Evolutionary conservation across 2,113 vertebrate species (phyloP).

Genomic region (Dolichallabes microphthalmus): DNA sequence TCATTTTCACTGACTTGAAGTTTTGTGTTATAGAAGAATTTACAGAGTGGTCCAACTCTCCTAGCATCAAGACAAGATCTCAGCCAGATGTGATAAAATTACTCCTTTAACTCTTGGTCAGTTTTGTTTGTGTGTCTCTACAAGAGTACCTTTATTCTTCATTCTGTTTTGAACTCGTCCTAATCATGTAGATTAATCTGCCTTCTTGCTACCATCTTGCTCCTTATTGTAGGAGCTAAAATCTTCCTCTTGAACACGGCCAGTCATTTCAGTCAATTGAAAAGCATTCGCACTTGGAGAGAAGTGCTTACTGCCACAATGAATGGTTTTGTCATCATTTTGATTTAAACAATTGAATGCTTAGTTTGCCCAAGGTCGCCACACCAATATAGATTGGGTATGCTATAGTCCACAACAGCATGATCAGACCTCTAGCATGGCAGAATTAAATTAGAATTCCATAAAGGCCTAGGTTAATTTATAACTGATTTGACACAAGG

Average conservation of each 20-base stretch:
- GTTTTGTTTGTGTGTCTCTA: no score
- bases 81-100: no score
- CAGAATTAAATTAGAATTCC: slow-evolving; percentile 25
- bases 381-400: neutral
- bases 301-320: neutral
- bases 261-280: neutral
- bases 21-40: no score
- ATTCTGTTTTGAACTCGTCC: neutral
- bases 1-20: no score
- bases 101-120: no score
- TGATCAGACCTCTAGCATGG: neutral
- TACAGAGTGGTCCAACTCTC: no score
- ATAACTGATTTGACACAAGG: neutral
- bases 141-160: neutral
- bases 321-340: neutral
- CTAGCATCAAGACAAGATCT: no score
- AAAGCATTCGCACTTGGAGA: neutral
- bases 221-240: neutral
- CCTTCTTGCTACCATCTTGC: no score
- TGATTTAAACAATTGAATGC: neutral
- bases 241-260: neutral
- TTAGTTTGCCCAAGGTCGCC: slow-evolving; percentile 2
- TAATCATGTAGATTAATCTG: neutral
- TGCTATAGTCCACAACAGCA: neutral
- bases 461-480: slow-evolving; percentile 8